Base-by-base conservation (phyloP, 2,888 invertebrate genomes). In the Orchesella flavescens region DNA sequence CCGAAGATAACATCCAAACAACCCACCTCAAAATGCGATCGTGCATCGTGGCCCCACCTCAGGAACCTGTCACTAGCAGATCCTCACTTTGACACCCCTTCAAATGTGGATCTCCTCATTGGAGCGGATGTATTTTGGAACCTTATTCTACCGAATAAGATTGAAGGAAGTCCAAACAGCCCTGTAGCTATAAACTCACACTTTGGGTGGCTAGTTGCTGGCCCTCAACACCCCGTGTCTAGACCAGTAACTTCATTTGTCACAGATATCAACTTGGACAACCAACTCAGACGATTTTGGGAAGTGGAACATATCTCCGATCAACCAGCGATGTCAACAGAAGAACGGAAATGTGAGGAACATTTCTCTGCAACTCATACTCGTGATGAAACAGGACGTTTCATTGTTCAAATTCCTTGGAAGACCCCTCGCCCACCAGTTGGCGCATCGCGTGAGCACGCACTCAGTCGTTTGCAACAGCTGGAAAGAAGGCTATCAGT, bases 1-100 rank as follows among this genome's bases (percentile, higher is more conserved):
- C 46, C 63, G 2, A 72, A 65, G 19, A 59, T 84, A 0, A 76
- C 80, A 2, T n/a, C 66, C 2, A 21, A 57, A 2, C 49, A 72
- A 5, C 84, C 84, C 4, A n/a, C 19, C 2, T 2, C 34, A 34
- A 34, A 34, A 34, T 34, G 34, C 7, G 34, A 34, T 34, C 34
- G 34, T 34, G 7, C 2, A 2, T 34, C 34, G 3, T 34, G 34
- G 34, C 34, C 34, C 34, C 7, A 34, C 34, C 7, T 34, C 3
- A 34, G 7, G 34, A 34, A 34, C 34, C 34, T 34, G 34, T 34
- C 7, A 2, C 34, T 34, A 34, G 34, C 34, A 4, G 34, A 34
- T 7, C 34, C 34, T 7, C 34, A 57, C 1, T 57, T 57, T 19
- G 17, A 57, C 19, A n/a, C n/a, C n/a, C 19, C 57, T 1, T 13